Base-by-base conservation (phyloP, 2,888 invertebrate genomes). In the Yponomeuta evonymella region DNA sequence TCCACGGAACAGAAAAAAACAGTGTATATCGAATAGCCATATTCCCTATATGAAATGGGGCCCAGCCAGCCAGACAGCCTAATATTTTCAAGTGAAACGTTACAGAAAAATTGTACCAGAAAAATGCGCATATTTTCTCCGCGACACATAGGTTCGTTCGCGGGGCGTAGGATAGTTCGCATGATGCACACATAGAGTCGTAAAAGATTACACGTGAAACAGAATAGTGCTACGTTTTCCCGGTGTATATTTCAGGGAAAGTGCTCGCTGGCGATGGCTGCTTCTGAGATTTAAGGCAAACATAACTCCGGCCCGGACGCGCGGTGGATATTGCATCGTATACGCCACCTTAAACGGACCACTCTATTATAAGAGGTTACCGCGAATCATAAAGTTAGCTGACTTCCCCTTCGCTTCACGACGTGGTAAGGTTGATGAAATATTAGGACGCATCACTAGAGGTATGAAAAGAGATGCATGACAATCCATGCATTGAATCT, bases 161-260 rank as follows among this genome's bases (percentile, higher is more conserved):
- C 65, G 4, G 2, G 65, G 6, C 15, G 5, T 2, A 65, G 9
- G 65, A 65, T 33, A 29, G 65, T 33, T 30, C 43, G 30, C 10
- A 65, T 65, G 65, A 65, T 65, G 12, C 65, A 6, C 10, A 67
- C 67, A 67, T 73, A 72, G 74, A 75, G 75, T 74, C 76, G 73
- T 79, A 79, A 80, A 80, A 78, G 75, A 76, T 75, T 76, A 76
- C 76, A 78, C 75, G 75, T 75, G 73, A 76, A 78, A 77, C 76
- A 77, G 79, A 78, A 79, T 77, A 76, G 74, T 73, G 67, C 75
- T 77, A 75, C 75, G 78, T 77, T 77, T 75, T 74, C 73, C 72
- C 68, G 70, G 74, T 73, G 74, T 72, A 75, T 76, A 75, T 75
- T 74, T 73, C 74, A 69, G 71, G 70, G 70, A 70, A 72, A 74